Evolutionary conservation across 1,140 invertebrate genomes (phyloP).

Genomic region (Drosophila pectinifera): DNA sequence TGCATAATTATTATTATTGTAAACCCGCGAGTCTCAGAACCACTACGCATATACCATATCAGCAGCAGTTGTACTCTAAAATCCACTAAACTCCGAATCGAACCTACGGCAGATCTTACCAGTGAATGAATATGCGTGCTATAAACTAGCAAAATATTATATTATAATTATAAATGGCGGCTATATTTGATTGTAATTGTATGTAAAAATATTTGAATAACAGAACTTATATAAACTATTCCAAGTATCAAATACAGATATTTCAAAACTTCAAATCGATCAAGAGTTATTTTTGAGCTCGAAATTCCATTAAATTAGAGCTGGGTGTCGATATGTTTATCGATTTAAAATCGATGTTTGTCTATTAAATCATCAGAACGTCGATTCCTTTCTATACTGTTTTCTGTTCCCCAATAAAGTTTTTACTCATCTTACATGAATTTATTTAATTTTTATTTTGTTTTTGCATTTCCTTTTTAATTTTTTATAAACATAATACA

Average conservation of each 20-base stretch:
- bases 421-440: conserved; percentile 55
- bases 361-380: not conserved
- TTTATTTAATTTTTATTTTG: conserved; percentile 83
- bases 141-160: conserved; percentile 48
- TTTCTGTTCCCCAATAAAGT: conserved; percentile 10
- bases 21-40: conserved; percentile 34
- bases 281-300: not conserved
- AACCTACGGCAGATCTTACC: conserved; percentile 27
- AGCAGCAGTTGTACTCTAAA: conserved; percentile 37
- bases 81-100: conserved; percentile 25
- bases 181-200: conserved; percentile 80
- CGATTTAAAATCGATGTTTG: not conserved
- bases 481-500: conserved; percentile 84
- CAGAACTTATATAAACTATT: conserved; percentile 74
- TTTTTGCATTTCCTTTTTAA: conserved; percentile 79
- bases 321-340: not conserved
- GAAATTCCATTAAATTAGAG: too few relatives aligned
- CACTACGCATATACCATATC: conserved; percentile 59
- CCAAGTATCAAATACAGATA: conserved; percentile 81
- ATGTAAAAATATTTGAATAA: conserved; percentile 77
- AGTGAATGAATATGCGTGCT: conserved; percentile 48
- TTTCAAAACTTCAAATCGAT: conserved; percentile 46
- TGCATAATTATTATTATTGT: conserved; percentile 23
- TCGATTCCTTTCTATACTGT: too few relatives aligned
- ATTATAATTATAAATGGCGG: conserved; percentile 49